phyloP scores from a whole-genome alignment of 2,888 invertebrate species.

The Dryocosmus kuriphilus region DNA sequence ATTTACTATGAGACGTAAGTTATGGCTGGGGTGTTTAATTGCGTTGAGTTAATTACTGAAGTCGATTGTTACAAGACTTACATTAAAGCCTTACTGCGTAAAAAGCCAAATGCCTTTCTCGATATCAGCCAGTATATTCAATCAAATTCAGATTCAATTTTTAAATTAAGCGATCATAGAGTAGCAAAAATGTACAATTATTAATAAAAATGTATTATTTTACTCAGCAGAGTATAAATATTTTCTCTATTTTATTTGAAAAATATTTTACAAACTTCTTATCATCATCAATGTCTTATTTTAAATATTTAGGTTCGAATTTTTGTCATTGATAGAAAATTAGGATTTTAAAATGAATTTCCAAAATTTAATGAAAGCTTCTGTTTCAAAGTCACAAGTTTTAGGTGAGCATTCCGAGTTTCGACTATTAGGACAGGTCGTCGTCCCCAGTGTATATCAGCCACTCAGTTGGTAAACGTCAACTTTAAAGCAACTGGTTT shows the following conservation, averaged over 20 bases:
- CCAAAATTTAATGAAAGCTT: not conserved
- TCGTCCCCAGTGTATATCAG: slow-evolving; percentile 1
- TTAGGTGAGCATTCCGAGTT: slow-evolving; percentile 3
- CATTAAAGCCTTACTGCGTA: not conserved
- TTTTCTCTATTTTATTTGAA: no score
- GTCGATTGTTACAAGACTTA: slow-evolving; percentile 16
- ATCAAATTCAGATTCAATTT: not conserved
- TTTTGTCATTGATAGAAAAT: no score
- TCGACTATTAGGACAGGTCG: slow-evolving; percentile 21
- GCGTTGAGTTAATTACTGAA: slow-evolving; percentile 9
- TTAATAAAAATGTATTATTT: no score
- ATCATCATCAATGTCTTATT: no score
- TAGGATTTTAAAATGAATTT: not conserved
- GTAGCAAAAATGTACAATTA: no score
- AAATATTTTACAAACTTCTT: no score
- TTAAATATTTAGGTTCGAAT: no score
- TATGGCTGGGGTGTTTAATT: slow-evolving; percentile 8
- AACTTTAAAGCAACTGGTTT: slow-evolving; percentile 18
- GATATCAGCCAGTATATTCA: not conserved
- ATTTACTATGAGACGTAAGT: not conserved
- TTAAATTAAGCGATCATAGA: not conserved
- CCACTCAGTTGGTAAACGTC: slow-evolving; percentile 16
- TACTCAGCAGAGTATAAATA: no score
- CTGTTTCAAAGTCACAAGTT: not conserved
- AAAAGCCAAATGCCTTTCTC: not conserved